A percentile compares a stretch with the other conserved stretches of the same genome.
Conservation (phyloP, 2,888 invertebrate genomes). For the Lamproptera curius region DNA sequence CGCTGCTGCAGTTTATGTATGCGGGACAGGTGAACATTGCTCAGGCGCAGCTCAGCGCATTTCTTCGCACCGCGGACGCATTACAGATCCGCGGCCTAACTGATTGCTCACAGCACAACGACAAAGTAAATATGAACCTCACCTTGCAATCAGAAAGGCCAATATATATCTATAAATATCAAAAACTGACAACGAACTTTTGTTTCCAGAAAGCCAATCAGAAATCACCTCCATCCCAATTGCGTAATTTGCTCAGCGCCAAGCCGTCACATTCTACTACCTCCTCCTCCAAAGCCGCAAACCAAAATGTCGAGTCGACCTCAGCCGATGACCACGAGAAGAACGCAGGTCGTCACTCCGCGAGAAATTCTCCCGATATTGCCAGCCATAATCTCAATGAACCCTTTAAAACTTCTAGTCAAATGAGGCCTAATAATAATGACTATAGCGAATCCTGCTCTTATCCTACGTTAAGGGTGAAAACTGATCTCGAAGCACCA, state of each 20-base stretch:
- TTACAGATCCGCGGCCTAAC: conserved; percentile 88
- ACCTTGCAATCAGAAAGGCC: too few relatives aligned
- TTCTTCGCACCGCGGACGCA: conserved; percentile 87
- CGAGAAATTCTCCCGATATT: conserved; percentile 75
- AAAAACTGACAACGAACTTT: conserved; percentile 9
- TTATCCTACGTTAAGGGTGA: conserved; percentile 71
- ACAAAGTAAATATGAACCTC: conserved; percentile 50
- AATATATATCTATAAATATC: too few relatives aligned
- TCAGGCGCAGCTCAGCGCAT: conserved; percentile 86
- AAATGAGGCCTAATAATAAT: conserved; percentile 77
- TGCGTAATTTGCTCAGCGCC: conserved; percentile 77
- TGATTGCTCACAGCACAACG: conserved; percentile 80
- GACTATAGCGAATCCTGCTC: conserved; percentile 73
- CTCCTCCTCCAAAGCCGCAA: conserved; percentile 77
- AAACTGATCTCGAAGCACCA: conserved; percentile 76
- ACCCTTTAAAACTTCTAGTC: conserved; percentile 76
- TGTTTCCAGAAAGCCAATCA: conserved; percentile 70
- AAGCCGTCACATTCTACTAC: conserved; percentile 73
- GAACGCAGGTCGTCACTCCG: conserved; percentile 64
- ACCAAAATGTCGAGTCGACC: conserved; percentile 74
- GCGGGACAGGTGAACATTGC: conserved; percentile 91
- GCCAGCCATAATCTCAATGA: conserved; percentile 77
- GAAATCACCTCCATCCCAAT: conserved; percentile 75
- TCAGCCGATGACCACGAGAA: conserved; percentile 68
- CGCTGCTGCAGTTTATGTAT: conserved; percentile 91